Conservation (phyloP, 1,140 invertebrate species). For the Cotesia chilonis region DNA sequence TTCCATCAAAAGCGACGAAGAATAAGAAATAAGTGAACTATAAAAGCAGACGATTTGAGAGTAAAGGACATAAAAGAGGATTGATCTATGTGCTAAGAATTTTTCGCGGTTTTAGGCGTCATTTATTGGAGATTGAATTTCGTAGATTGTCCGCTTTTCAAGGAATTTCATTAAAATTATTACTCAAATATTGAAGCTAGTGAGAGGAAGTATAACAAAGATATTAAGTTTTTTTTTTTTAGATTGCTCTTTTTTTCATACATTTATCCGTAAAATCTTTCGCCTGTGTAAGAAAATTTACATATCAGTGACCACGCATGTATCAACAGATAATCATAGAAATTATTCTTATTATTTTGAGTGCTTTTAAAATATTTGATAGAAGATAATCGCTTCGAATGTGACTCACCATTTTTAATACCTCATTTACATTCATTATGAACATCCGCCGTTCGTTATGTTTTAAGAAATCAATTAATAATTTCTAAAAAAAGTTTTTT, state of each 20-base stretch:
- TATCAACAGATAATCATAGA: too few species aligned
- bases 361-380: conserved; percentile 26
- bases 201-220: conserved; percentile 40
- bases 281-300: conserved; percentile 35
- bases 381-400: conserved; percentile 18
- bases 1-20: background rate
- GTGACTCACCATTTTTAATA: too few species aligned
- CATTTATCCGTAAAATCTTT: background rate
- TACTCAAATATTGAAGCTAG: conserved; percentile 50
- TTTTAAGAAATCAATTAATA: too few species aligned
- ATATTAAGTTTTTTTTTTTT: background rate
- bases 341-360: background rate
- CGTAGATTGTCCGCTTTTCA: conserved; percentile 39
- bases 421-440: too few species aligned
- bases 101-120: conserved; percentile 28
- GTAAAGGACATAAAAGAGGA: background rate
- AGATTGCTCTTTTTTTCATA: background rate
- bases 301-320: conserved; percentile 2
- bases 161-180: conserved; percentile 61
- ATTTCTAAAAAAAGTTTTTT: too few species aligned
- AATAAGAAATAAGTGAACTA: background rate
- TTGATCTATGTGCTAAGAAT: conserved; percentile 13
- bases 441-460: too few species aligned
- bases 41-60: background rate
- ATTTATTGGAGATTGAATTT: conserved; percentile 52